Conservation (phyloP, 2,113 vertebrate genomes). For the Tetrax tetrax region DNA sequence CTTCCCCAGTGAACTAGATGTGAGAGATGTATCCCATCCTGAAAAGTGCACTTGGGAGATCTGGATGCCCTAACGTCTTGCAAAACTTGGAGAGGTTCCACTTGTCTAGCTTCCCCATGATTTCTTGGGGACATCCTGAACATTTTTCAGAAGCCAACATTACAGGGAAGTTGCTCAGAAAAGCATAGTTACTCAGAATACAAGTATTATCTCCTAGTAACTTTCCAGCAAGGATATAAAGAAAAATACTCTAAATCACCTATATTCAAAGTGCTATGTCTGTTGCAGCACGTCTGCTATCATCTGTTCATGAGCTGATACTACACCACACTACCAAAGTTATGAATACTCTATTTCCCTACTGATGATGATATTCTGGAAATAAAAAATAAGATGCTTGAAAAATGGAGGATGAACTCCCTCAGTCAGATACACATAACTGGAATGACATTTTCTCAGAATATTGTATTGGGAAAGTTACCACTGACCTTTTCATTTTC, state of each 20-base stretch:
- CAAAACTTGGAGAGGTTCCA: background rate
- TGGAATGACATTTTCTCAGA: conserved; percentile 52
- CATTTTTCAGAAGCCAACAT: background rate
- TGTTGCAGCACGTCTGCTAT: background rate
- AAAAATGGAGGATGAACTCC: conserved; percentile 5
- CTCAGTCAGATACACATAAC: background rate
- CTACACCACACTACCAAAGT: background rate
- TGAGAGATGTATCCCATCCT: background rate
- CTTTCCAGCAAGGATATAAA: background rate
- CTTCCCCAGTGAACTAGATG: background rate
- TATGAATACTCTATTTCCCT: background rate
- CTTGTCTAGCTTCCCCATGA: background rate
- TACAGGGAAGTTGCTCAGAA: background rate
- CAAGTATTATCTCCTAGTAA: background rate
- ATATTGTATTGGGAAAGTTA: conserved; percentile 47
- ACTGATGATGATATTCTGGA: conserved; percentile 28
- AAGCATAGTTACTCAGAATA: background rate
- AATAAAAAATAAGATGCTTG: background rate
- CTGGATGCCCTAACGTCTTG: background rate
- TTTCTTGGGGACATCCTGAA: background rate
- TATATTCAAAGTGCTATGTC: background rate
- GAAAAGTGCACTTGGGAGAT: background rate
- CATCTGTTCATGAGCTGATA: background rate
- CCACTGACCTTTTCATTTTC: conserved; percentile 62
- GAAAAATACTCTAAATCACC: background rate